Evolutionary conservation across 2,888 invertebrate genomes (phyloP).

Genomic region (Glaucopsyche alexis): DNA sequence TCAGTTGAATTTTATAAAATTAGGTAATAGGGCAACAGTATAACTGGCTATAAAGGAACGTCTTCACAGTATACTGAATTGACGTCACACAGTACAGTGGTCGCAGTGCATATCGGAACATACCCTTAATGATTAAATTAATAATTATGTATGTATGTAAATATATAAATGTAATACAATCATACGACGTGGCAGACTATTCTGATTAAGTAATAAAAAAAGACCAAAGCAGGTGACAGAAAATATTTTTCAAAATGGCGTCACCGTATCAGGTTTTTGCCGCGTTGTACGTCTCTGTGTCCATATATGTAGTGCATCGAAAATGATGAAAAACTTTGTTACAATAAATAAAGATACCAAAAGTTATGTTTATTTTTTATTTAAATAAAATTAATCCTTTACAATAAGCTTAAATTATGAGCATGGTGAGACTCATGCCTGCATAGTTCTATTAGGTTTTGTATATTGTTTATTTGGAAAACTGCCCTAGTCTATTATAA

Average conservation of each 20-base stretch:
- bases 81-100: too few species aligned
- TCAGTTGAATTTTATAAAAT: too few species aligned
- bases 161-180: background rate
- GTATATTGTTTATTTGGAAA: too few species aligned
- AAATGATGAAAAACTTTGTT: slow-evolving; percentile 26
- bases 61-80: too few species aligned
- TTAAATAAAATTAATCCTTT: background rate
- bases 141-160: background rate
- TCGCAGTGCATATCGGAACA: too few species aligned
- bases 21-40: too few species aligned
- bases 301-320: slow-evolving; percentile 20
- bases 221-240: background rate
- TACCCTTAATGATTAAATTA: background rate
- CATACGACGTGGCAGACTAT: background rate
- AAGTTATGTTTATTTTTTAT: background rate
- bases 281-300: background rate
- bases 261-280: background rate
- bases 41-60: too few species aligned
- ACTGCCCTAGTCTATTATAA: too few species aligned
- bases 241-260: background rate
- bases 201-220: background rate
- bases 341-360: slow-evolving; percentile 26
- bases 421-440: background rate
- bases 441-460: too few species aligned
- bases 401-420: background rate